Evolutionary conservation across 2,113 vertebrate genomes (phyloP).

Genomic region (Odobenus rosmarus): DNA sequence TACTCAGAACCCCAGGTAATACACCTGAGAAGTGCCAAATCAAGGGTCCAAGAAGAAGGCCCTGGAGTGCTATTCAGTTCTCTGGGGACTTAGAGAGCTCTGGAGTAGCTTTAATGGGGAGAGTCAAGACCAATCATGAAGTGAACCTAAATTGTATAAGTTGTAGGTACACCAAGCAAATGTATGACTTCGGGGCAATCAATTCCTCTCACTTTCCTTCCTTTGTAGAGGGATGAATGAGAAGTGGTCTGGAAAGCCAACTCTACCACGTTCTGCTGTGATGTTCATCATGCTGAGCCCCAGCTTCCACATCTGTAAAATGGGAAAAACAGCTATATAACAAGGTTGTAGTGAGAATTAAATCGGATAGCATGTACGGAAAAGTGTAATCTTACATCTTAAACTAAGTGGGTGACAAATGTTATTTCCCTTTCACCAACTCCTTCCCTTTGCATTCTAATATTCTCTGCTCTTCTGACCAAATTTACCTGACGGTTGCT

Average conservation of each 20-base stretch:
- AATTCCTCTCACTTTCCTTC: neutral
- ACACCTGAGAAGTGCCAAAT: neutral
- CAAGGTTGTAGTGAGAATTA: neutral
- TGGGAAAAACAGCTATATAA: neutral
- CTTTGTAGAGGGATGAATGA: neutral
- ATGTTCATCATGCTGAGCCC: neutral
- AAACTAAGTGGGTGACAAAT: neutral
- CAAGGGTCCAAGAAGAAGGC: neutral
- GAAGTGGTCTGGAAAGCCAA: neutral
- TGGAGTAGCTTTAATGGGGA: neutral
- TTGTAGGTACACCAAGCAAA: neutral
- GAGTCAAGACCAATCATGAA: neutral
- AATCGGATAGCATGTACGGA: neutral
- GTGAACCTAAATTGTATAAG: conserved; percentile 4
- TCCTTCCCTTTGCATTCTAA: neutral
- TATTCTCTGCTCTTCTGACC: neutral
- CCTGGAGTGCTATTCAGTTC: neutral
- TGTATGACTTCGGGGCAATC: neutral
- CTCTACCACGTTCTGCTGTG: neutral
- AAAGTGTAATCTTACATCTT: neutral
- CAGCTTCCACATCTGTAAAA: neutral
- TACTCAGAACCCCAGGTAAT: neutral
- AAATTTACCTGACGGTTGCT: conserved; percentile 2
- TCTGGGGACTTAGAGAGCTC: neutral
- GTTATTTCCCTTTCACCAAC: neutral